phyloP scores from a whole-genome alignment of 2,113 vertebrate genomes.

The Malurus elegans region DNA sequence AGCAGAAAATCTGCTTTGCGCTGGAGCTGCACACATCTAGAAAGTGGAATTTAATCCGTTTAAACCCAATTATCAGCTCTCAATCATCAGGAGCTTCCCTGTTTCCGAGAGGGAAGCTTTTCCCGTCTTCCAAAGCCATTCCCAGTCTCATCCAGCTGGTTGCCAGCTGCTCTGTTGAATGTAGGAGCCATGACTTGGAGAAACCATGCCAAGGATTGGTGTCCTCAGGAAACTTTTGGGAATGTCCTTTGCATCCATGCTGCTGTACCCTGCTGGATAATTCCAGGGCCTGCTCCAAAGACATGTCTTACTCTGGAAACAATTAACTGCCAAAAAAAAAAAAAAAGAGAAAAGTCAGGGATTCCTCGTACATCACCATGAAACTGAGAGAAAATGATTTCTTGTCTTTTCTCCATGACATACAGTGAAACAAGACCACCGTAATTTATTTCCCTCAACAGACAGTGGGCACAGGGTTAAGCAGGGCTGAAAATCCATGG shows the following conservation, averaged over 20 bases:
- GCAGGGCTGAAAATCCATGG: neutral
- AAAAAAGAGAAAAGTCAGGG: neutral
- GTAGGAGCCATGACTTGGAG: neutral
- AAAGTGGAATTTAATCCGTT: neutral
- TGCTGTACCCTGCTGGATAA: neutral
- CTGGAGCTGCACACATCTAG: neutral
- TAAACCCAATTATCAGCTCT: neutral
- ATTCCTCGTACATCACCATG: neutral
- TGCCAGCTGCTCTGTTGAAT: neutral
- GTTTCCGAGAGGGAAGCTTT: neutral
- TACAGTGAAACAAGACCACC: neutral
- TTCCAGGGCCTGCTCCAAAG: constrained; percentile 17
- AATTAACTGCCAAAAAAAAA: neutral
- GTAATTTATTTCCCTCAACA: neutral
- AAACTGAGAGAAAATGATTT: neutral
- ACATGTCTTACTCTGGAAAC: neutral
- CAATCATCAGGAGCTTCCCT: neutral
- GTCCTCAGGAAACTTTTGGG: constrained; percentile 9
- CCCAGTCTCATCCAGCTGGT: neutral
- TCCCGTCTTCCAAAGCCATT: neutral
- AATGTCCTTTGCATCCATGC: neutral
- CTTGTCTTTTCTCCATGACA: neutral
- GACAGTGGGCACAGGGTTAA: neutral
- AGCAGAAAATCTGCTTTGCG: neutral
- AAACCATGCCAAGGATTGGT: neutral